phyloP scores from a whole-genome alignment of 2,888 invertebrate genomes.

The Crossocerus cetratus region DNA sequence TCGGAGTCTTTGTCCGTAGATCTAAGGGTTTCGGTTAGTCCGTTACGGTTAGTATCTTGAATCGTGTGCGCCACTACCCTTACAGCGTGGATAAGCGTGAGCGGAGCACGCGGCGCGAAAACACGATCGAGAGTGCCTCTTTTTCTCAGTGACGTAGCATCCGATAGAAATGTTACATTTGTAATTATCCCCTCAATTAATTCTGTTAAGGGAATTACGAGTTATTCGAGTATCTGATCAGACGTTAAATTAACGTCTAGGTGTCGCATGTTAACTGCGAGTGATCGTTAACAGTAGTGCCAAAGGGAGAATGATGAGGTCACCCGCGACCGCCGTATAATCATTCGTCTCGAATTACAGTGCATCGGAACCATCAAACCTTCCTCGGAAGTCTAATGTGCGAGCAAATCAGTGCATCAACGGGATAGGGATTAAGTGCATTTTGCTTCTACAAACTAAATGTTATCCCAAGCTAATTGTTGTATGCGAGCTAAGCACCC shows the following conservation, averaged over 20 bases:
- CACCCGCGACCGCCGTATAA: neutral
- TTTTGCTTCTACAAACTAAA: neutral
- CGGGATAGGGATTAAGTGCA: neutral
- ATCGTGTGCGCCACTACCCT: constrained; percentile 63
- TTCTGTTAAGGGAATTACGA: neutral
- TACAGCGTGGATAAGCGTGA: constrained; percentile 63
- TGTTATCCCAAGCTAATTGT: neutral
- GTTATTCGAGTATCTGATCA: neutral
- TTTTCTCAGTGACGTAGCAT: neutral
- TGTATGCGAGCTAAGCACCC: neutral
- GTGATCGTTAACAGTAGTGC: neutral
- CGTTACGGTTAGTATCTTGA: constrained; percentile 79
- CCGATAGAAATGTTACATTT: neutral
- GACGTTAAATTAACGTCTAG: neutral
- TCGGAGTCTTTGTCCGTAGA: constrained; percentile 90
- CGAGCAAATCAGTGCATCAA: neutral
- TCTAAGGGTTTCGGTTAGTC: constrained; percentile 84
- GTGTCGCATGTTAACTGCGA: neutral
- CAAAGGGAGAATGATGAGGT: constrained; percentile 1
- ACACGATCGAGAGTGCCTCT: constrained; percentile 2
- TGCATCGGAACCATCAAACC: neutral
- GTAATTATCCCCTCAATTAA: neutral
- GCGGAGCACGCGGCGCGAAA: constrained; percentile 25
- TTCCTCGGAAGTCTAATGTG: neutral
- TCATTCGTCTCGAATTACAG: neutral